A percentile compares a stretch with the other conserved stretches of the same genome.
Evolutionary conservation across 2,888 invertebrate species (phyloP).

Genomic region (Orchesellides sinensis): DNA sequence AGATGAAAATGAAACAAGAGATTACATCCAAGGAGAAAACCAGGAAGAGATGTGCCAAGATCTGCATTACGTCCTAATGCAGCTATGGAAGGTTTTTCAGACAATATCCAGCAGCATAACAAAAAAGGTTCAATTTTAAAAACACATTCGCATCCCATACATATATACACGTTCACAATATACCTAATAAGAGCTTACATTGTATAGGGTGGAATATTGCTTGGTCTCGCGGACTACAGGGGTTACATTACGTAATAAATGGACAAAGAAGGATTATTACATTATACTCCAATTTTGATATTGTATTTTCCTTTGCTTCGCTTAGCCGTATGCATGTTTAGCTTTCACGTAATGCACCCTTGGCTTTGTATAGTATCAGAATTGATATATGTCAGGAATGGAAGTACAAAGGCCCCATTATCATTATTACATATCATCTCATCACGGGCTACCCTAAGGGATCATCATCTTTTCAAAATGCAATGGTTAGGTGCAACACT

Average conservation of each 20-base stretch:
- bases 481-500: not conserved
- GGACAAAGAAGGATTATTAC: conserved; percentile 33
- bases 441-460: conserved; percentile 48
- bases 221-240: not conserved
- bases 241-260: conserved; percentile 22
- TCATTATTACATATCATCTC: conserved; percentile 51
- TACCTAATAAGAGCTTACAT: not conserved
- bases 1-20: not conserved
- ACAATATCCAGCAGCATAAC: not conserved
- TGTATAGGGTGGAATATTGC: not conserved
- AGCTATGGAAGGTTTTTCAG: not conserved
- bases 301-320: not conserved
- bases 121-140: not conserved
- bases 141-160: not conserved
- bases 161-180: not conserved
- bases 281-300: conserved; percentile 21
- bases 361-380: not conserved
- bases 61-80: not conserved
- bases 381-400: conserved; percentile 1
- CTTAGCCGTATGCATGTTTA: not conserved
- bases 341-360: not conserved
- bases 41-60: not conserved
- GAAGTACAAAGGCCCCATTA: conserved; percentile 40
- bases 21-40: not conserved
- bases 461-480: conserved; percentile 4